Evolutionary conservation across 2,797 vertebrate genomes (phyloP).

Genomic region (Enteromius unitaeniatus): DNA sequence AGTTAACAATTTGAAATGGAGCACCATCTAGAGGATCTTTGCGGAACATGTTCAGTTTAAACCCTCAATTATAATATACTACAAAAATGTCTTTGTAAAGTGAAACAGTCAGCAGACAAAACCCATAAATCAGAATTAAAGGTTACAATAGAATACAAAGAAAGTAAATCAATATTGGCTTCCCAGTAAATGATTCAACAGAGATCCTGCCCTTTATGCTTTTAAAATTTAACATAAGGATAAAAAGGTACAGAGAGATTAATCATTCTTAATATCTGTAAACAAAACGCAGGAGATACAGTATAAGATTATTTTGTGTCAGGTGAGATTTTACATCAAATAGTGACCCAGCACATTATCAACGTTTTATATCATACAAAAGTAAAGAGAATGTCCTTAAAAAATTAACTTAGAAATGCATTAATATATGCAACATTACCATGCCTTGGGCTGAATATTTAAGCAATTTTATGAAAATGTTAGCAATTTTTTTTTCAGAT

Average conservation of each 20-base stretch:
- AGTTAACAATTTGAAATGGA: slow-evolving; percentile 3
- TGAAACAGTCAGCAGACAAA: neutral
- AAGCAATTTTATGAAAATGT: neutral
- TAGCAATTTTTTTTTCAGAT: neutral
- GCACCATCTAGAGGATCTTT: slow-evolving; percentile 42
- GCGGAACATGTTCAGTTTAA: neutral
- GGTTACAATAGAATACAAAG: neutral
- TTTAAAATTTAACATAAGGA: neutral
- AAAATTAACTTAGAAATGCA: neutral
- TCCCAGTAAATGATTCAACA: neutral
- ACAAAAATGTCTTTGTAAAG: neutral
- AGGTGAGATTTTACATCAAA: neutral
- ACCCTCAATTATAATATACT: neutral
- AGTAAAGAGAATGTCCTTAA: neutral
- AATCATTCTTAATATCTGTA: neutral
- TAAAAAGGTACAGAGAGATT: neutral
- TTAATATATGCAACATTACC: neutral
- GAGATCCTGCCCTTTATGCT: slow-evolving; percentile 7
- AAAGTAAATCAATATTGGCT: neutral
- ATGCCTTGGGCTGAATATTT: neutral
- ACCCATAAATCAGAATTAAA: neutral
- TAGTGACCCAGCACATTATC: neutral
- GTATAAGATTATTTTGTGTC: neutral
- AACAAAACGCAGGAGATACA: neutral
- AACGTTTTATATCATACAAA: slow-evolving; percentile 4